Evolutionary conservation across 2,888 invertebrate genomes (phyloP), one percentile per base, ranked within the genome.

Genomic region (Drosophila sordidula): DNA sequence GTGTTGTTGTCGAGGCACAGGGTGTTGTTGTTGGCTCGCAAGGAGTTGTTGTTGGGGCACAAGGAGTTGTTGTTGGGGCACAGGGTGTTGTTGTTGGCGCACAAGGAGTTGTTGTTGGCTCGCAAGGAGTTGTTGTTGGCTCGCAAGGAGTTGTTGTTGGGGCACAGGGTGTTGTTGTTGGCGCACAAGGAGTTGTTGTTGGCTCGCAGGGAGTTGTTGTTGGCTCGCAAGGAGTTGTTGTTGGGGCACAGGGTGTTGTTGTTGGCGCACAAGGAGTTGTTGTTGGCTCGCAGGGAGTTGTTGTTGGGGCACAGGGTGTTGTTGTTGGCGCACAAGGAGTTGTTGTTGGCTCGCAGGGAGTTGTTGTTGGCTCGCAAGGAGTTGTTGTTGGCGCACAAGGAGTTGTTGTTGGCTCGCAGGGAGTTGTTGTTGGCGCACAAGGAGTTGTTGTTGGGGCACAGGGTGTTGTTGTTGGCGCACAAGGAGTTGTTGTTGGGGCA

Each of bases 81-180:
- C 4, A 22, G 3, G 22, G 22, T 3, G 38, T n/a, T 38, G 22
- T 8, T 38, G 46, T 41, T 29, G 58, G 46, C 9, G 16, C 34
- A 11, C 67, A 64, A 1, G 58, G 42, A 4, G 49, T 29, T 16
- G 57, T n/a, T 14, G 39, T 14, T 3, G 54, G 34, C 5, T 1
- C 22, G 3, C 22, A 22, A 26, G 44, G 0, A 4, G 44, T 25
- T 1, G 45, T 34, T 16, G 39, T 18, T 9, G 38, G 11, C 29
- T 29, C 36, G 25, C 36, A 50, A 2, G 73, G 44, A 11, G 57
- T 14, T 1, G 56, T 56, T 5, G 25, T 36, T 29, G 41, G 41
- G 4, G 12, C n/a, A 38, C 32, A 29, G 6, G 34, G 25, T 4
- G 69, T 59, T 16, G 39, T 42, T 18, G 50, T 3, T 22, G 18